Percentiles rank a stretch among this genome's conserved stretches.
Evolutionary conservation across 2,113 vertebrate genomes (phyloP).

Genomic region (Ondatra zibethicus): DNA sequence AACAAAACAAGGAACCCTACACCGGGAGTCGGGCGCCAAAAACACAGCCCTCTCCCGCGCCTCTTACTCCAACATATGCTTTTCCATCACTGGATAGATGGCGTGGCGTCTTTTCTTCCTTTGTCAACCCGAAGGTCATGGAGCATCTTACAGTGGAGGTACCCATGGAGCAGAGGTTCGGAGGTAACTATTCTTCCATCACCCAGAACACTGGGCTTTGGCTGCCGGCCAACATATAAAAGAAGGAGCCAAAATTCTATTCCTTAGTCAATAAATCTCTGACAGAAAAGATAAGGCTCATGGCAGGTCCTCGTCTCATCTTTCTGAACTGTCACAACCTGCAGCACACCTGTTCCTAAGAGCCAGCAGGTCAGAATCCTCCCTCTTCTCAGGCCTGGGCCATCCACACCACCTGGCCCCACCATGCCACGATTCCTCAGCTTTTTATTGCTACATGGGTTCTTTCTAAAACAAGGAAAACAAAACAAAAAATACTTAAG

Average conservation of each 20-base stretch:
- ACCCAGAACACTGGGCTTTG: neutral
- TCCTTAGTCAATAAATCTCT: neutral
- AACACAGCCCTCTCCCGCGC: too few relatives aligned
- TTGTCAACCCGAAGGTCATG: neutral
- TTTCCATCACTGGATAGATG: neutral
- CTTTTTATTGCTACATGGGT: neutral
- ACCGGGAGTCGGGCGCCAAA: too few relatives aligned
- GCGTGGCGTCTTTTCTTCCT: neutral
- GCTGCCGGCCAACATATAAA: slow-evolving; percentile 20
- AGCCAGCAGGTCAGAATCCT: neutral
- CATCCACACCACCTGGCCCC: neutral
- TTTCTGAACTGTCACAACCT: slow-evolving; percentile 50
- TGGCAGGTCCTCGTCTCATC: neutral
- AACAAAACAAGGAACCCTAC: too few relatives aligned
- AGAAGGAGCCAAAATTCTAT: slow-evolving; percentile 8
- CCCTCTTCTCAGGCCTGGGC: neutral
- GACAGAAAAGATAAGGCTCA: slow-evolving; percentile 36
- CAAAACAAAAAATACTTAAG: neutral
- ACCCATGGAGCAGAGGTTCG: neutral
- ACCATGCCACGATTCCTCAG: neutral
- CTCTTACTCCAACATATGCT: too few relatives aligned
- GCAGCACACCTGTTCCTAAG: slow-evolving; percentile 60
- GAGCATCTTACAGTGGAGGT: neutral
- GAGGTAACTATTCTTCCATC: neutral
- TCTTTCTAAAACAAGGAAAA: slow-evolving; percentile 16